A percentile compares a stretch with the other conserved stretches of the same genome.
These are phyloP conservation scores for Melitaea cinxia DNA, from an alignment of 1,140 invertebrate species.

Conservation along the genomic window DNA sequence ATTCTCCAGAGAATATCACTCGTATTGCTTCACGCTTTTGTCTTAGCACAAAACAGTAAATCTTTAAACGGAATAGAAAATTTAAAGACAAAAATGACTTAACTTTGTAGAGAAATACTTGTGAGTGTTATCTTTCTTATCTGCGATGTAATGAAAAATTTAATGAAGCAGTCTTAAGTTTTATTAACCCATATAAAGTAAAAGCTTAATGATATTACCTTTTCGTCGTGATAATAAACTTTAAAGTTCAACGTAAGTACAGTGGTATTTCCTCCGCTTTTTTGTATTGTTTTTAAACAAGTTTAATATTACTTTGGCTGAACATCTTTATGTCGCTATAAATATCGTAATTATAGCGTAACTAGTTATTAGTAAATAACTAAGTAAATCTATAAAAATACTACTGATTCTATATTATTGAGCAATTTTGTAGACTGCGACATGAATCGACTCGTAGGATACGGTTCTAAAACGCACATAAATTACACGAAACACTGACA, in stretches of 20 bases:
- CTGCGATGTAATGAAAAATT: conserved; percentile 10
- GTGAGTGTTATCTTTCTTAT: conserved; percentile 15
- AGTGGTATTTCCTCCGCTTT: background rate
- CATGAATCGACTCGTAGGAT: background rate
- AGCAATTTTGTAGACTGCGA: background rate
- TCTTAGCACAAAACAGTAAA: background rate
- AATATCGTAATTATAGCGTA: background rate
- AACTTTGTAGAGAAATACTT: background rate
- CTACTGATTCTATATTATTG: background rate
- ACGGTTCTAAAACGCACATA: background rate
- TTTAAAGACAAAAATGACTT: background rate
- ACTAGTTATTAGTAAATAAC: background rate
- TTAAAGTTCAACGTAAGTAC: conserved; percentile 15
- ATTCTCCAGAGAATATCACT: conserved; percentile 28
- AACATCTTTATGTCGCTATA: background rate
- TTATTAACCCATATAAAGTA: conserved; percentile 14
- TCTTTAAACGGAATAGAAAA: background rate
- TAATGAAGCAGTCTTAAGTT: conserved; percentile 16
- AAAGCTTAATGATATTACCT: conserved; percentile 1
- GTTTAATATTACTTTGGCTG: background rate
- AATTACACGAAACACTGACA: conserved; percentile 6
- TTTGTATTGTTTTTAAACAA: background rate
- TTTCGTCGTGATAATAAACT: conserved; percentile 14
- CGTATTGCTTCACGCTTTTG: conserved; percentile 14
- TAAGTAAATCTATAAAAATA: background rate